Evolutionary conservation across 2,797 vertebrate genomes (phyloP).

Genomic region (Mormyrus proboscirostris): DNA sequence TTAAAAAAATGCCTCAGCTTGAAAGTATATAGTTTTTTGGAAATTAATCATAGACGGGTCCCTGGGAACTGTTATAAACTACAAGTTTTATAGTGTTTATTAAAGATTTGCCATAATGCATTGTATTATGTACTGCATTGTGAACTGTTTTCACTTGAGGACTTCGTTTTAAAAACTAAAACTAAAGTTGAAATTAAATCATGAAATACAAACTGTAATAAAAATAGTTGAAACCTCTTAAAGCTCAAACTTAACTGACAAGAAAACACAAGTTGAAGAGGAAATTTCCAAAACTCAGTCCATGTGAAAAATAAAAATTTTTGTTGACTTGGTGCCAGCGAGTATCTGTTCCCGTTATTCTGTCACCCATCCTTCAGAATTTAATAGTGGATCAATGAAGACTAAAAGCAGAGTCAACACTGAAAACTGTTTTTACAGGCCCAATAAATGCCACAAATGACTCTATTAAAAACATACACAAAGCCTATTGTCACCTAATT

Average conservation of each 20-base stretch:
- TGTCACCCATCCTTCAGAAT: constrained; percentile 7
- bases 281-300: neutral
- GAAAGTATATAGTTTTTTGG: neutral
- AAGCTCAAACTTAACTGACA: neutral
- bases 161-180: neutral
- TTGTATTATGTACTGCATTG: neutral
- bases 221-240: neutral
- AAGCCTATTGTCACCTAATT: neutral
- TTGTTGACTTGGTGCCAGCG: neutral
- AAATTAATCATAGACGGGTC: neutral
- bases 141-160: neutral
- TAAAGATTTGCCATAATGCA: neutral
- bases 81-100: neutral
- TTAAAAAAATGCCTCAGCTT: neutral
- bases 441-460: neutral
- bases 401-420: neutral
- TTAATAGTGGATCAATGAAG: constrained; percentile 8
- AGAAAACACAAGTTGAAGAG: neutral
- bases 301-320: neutral
- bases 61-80: neutral
- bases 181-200: neutral
- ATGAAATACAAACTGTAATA: neutral
- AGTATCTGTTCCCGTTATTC: constrained; percentile 12
- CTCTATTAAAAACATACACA: neutral
- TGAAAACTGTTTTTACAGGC: neutral